Base-by-base conservation (phyloP, 2,797 vertebrate genomes). In the Clarias pachynema region DNA sequence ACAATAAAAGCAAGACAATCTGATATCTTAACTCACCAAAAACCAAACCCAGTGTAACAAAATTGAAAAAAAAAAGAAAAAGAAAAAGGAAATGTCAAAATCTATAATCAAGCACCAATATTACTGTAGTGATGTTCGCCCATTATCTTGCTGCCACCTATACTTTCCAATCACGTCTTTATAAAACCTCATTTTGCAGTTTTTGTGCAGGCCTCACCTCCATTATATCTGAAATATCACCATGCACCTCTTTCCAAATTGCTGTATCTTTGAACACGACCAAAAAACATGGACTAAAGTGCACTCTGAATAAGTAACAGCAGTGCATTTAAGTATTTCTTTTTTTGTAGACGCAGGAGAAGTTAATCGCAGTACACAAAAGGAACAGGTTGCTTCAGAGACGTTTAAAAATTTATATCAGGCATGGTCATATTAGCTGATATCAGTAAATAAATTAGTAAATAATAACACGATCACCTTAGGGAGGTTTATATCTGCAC, bases 171-270 rank as follows among this genome's bases (percentile, higher is more conserved):
- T 83, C 56, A 74, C n/a, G 60, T 79, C 68, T 26, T 44, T 57
- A 83, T 66, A 75, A 83, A 84, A 69, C 37, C 40, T 82, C 56
- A 81, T 75, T 84, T 79, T 79, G 59, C 59, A 79, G 22, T 16
- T 84, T 73, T 16, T 49, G 24, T 31, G 9, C 60, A 84, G 84
- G 65, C 53, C n/a, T 44, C 44, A 84, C 49, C 53, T 26, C 22
- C 31, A 79, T 62, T 79, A 79, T 62, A n/a, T 79, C 59, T 62
- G 20, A 62, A 79, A 78, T 60, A 37, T 34, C 18, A 34, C 53
- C 31, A 24, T 22, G 5, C 6, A 37, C 56, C 29, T 34, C 29
- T 60, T 1, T 60, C 8, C 9, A 60, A 75, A 60, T 78, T 60
- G 29, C 10, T 78, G 9, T n/a, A 77, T 59, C 29, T 57, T 22